Base-by-base conservation (phyloP, 2,888 invertebrate genomes). In the Patella caerulea region DNA sequence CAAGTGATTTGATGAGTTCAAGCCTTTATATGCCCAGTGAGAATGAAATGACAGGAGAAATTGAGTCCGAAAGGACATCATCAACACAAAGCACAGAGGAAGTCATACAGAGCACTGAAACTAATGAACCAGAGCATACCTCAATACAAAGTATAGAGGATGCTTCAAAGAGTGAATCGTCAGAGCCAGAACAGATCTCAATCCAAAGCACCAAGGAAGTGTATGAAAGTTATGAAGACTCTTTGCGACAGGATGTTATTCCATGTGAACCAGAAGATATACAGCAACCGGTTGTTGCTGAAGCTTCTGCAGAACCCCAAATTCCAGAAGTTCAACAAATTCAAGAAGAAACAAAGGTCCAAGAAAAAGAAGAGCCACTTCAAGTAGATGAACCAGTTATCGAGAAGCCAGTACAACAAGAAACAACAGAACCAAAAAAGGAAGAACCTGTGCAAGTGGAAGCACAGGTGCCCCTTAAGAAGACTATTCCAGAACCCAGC, bases 11-110 rank as follows among this genome's bases (percentile, higher is more conserved):
- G 19, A 65, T 65, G 65, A 65, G 65, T 65, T 65, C 65, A 12
- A 65, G 65, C 24, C 65, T 65, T 14, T 65, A 65, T 24, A 65
- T 24, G 65, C 65, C 65, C 11, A 65, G 65, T 65, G 65, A 65
- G 14, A 24, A 65, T 24, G 65, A 65, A 65, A 65, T 65, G 65
- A 24, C 24, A 24, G 65, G 65, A 24, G 65, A 65, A 9, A 65
- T 65, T 65, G 65, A 65, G 24, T 65, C 65, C 7, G 65, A 65
- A 24, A 19, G 24, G 24, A 65, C 65, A 12, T 65, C 65, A 9
- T 65, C 65, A 19, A 65, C 65, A 3, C 65, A 65, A 24, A 65
- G 65, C 24, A 24, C 45, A 9, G 45, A 45, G 45, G 45, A 45
- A 45, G 45, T 45, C 45, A 45, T 45, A 45, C 45, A 45, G 45